Base-by-base conservation (phyloP, 2,888 invertebrate species). In the Cryptocephalus primarius region DNA sequence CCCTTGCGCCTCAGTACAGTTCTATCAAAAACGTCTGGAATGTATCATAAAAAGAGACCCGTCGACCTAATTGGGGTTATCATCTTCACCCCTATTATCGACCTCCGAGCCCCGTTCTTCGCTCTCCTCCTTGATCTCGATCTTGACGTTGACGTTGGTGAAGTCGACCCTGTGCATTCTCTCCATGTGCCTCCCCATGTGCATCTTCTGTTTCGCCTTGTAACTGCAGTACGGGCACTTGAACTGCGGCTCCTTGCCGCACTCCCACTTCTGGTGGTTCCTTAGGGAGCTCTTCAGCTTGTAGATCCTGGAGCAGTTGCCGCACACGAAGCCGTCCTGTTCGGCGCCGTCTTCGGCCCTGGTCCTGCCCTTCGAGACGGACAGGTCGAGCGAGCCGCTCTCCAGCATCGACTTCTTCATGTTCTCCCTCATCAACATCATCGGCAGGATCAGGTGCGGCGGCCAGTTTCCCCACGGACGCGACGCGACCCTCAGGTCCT, bases 221-320 rank as follows among this genome's bases (percentile, higher is more conserved):
- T 86, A 86, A n/a, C 83, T 83, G 71, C 88, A 88, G 71, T 83
- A 85, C 14, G 83, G 83, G 68, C 88, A 88, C 65, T 83, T 82
- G 69, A 86, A 87, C 69, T 85, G 85, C 13, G 86, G 87, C 69
- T 87, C 86, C 68, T 87, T 87, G 63, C 86, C 85, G 70, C 86
- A 87, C 71, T 87, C 87, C 86, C 86, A 87, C 69, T 86, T 86
- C 74, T 85, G 85, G 66, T 87, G 87, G 69, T 87, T 86, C 51
- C 86, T 77, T 61, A 87, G 72, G 49, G 88, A 88, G 58, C 88
- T 88, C 72, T 89, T 89, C 57, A 89, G 77, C 69, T 89, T 89
- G 73, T 90, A 90, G 53, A 85, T 81, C 56, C 89, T 78, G 51
- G 87, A 88, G 71, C 90, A 90, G 62, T 85, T 85, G 46, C 84